Conservation (phyloP, 1,140 invertebrate species). For the Neuroterus valhalla region DNA sequence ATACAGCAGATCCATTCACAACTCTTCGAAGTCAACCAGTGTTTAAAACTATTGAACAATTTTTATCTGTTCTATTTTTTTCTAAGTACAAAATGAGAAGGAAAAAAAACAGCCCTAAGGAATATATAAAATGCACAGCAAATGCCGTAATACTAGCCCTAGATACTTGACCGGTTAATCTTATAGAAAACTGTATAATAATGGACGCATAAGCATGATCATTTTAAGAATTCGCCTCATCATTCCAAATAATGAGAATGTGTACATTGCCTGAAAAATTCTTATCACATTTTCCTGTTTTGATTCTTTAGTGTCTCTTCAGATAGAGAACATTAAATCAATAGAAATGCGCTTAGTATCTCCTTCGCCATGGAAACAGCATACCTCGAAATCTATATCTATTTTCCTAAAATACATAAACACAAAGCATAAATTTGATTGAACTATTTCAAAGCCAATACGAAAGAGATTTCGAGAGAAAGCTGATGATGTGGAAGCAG, state of each 20-base stretch:
- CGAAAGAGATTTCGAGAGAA: background rate
- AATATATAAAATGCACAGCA: no score
- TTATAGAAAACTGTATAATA: background rate
- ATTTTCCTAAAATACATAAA: slow-evolving; percentile 2
- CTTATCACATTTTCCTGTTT: slow-evolving; percentile 13
- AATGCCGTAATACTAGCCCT: no score
- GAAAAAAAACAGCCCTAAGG: background rate
- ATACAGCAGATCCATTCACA: no score
- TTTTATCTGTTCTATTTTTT: no score
- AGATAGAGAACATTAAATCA: slow-evolving; percentile 13
- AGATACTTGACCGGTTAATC: no score
- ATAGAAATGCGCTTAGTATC: slow-evolving; percentile 1
- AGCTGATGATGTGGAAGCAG: background rate
- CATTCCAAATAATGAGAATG: background rate
- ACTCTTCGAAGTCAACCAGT: no score
- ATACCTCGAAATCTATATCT: background rate
- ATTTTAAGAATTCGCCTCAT: background rate
- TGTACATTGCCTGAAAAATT: slow-evolving; percentile 5
- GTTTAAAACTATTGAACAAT: no score
- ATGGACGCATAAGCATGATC: background rate
- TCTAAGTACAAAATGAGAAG: slow-evolving; percentile 10
- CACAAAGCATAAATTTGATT: background rate
- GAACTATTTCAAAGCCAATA: background rate
- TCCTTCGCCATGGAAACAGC: background rate
- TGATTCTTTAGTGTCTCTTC: slow-evolving; percentile 10